Conservation (phyloP, 1,140 invertebrate genomes). For the Dufourea novaeangliae region DNA sequence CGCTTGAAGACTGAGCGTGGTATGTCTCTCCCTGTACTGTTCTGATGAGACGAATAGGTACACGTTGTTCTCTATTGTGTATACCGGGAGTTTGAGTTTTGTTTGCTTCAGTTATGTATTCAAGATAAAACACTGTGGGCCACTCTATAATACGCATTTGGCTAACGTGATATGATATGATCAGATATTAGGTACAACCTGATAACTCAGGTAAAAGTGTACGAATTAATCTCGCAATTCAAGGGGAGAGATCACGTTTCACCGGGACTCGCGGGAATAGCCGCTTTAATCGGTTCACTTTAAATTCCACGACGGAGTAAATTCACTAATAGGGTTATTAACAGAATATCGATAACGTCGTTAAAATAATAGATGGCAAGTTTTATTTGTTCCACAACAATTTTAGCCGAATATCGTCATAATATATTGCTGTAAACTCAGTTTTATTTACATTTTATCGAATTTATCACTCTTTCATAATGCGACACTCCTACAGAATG, state of each 20-base stretch:
- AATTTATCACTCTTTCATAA: background rate
- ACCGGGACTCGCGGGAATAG: background rate
- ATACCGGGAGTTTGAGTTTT: no score
- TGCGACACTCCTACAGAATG: background rate
- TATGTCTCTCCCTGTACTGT: no score
- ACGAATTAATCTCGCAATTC: background rate
- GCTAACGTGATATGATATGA: no score
- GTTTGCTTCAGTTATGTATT: no score
- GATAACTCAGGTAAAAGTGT: background rate
- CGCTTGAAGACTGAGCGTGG: no score
- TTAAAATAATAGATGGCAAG: background rate
- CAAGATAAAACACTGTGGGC: no score
- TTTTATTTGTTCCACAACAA: background rate
- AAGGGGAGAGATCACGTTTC: background rate
- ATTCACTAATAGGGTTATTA: background rate
- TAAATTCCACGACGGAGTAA: background rate
- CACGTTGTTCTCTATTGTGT: no score
- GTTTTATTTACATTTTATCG: background rate
- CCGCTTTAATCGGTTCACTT: slow-evolving; percentile 12
- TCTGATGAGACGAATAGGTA: no score
- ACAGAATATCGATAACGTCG: slow-evolving; percentile 14
- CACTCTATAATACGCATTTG: no score
- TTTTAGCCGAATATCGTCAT: background rate
- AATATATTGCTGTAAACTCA: background rate
- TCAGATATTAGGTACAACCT: no score